These are phyloP conservation scores for Callipepla squamata DNA, from an alignment of 2,113 vertebrate species.

Conservation along the genomic window DNA sequence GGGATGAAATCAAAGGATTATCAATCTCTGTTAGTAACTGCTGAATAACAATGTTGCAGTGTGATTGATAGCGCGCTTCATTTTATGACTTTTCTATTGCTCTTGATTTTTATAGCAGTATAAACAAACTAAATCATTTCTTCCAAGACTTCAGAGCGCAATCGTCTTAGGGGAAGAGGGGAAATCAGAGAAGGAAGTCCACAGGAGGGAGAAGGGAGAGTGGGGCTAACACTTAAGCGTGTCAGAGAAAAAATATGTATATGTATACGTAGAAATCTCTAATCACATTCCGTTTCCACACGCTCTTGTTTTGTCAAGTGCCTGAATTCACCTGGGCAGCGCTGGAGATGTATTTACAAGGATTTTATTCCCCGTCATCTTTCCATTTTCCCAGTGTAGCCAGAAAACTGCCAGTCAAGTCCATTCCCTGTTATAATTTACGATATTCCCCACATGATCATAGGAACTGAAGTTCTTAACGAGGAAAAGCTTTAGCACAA, in stretches of 20 bases:
- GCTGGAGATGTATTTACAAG: constrained; percentile 70
- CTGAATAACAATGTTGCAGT: constrained; percentile 80
- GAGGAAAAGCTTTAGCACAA: constrained; percentile 76
- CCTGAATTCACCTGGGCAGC: constrained; percentile 71
- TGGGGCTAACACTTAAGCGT: not conserved
- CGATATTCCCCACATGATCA: constrained; percentile 82
- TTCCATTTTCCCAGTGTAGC: constrained; percentile 70
- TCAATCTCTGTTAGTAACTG: constrained; percentile 85
- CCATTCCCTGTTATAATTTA: constrained; percentile 77
- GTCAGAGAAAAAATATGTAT: constrained; percentile 7
- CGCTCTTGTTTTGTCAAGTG: constrained; percentile 47
- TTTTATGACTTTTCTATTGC: constrained; percentile 95
- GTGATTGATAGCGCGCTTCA: constrained; percentile 92
- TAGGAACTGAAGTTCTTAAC: constrained; percentile 81
- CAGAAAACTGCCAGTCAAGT: constrained; percentile 80
- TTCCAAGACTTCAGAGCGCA: constrained; percentile 78
- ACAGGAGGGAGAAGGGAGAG: not conserved
- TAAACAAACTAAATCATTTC: constrained; percentile 93
- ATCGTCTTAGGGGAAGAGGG: constrained; percentile 47
- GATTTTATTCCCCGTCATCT: constrained; percentile 75
- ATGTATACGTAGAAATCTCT: constrained; percentile 29
- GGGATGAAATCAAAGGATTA: constrained; percentile 86
- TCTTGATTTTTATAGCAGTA: constrained; percentile 91
- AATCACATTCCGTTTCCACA: not conserved
- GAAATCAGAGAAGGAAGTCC: not conserved